phyloP scores from a whole-genome alignment of 2,888 invertebrate genomes.

The Rhynchonema sp. region DNA sequence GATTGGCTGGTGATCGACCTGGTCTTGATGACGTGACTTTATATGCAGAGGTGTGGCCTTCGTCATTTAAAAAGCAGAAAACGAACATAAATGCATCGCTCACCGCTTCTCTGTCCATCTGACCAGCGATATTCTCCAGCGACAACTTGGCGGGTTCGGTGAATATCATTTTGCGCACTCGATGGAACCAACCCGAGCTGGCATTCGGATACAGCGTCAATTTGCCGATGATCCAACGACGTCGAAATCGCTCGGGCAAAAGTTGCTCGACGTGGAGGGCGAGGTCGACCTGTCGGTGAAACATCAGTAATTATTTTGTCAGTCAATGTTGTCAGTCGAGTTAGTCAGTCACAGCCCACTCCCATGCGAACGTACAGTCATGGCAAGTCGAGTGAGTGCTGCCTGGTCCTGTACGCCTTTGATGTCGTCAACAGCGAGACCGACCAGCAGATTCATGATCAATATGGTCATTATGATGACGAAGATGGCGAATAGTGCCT shows the following conservation, averaged over 20 bases:
- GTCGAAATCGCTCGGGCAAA: slow-evolving; percentile 21
- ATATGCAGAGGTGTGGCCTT: too few relatives aligned
- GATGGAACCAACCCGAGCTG: background rate
- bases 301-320: background rate
- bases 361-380: slow-evolving; percentile 9
- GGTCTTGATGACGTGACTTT: too few relatives aligned
- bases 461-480: slow-evolving; percentile 28
- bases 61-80: background rate
- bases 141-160: background rate
- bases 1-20: too few relatives aligned
- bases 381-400: slow-evolving; percentile 30
- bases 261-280: slow-evolving; percentile 28
- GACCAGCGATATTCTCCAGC: background rate
- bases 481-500: slow-evolving; percentile 29
- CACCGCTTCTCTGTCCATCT: background rate
- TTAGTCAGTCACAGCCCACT: too few relatives aligned
- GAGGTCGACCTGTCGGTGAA: background rate
- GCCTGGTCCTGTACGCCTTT: slow-evolving; percentile 37
- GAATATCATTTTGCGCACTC: background rate
- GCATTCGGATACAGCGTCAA: slow-evolving; percentile 27
- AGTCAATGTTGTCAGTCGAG: background rate
- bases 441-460: slow-evolving; percentile 32
- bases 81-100: background rate
- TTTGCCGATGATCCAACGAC: slow-evolving; percentile 23
- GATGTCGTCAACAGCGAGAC: slow-evolving; percentile 39